Base-by-base conservation (phyloP, 92 coral and sea anemone genomes). In the Heliopora coerulea region DNA sequence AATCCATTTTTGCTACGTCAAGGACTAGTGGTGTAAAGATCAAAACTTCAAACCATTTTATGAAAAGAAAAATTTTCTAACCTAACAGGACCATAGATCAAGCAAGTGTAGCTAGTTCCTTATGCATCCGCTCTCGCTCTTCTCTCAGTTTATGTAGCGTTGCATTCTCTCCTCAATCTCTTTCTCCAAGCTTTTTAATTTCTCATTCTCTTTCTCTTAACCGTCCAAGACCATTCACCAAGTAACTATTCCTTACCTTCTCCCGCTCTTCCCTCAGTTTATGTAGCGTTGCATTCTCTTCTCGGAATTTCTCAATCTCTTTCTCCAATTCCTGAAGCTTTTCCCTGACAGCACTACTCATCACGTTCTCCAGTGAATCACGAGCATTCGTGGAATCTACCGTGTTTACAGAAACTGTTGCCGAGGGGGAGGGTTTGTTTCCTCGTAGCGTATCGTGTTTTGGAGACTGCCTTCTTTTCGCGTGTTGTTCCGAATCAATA, bases 301-400 rank as follows among this genome's bases (percentile, higher is more conserved):
- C 49, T 58, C 98, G 86, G 68, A 93, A 93, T 81, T 88, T 89
- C 61, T 81, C 91, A 30, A 93, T 93, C 77, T 93, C 98, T 24
- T 83, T 77, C 39, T 93, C 98, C 12, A 93, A 90, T 54, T 93
- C 96, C 62, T 89, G 87, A 27, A 93, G 88, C 63, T 93, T 93
- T 27, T 89, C 95, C 78, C 91, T 85, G 23, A 93, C 91, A 21
- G 91, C 91, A 11, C 35, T 76, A 74, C 96, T 89, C 73, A 87
- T 96, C 26, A 83, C 79, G 9, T 74, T 56, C 17, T 20, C 69
- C 60, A 19, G 58, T 8, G 27, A 49, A 54, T 40, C 63, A 28
- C 37, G 49, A 3, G 63, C 0, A 37, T 37, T 52, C 24, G n/a
- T 44, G 24, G 72, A 23, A 12, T 3, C 59, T 2, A 39, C n/a